A percentile compares a stretch with the other conserved stretches of the same genome.
Conservation (phyloP, 2,113 vertebrate species). For the Girardinichthys multiradiatus region DNA sequence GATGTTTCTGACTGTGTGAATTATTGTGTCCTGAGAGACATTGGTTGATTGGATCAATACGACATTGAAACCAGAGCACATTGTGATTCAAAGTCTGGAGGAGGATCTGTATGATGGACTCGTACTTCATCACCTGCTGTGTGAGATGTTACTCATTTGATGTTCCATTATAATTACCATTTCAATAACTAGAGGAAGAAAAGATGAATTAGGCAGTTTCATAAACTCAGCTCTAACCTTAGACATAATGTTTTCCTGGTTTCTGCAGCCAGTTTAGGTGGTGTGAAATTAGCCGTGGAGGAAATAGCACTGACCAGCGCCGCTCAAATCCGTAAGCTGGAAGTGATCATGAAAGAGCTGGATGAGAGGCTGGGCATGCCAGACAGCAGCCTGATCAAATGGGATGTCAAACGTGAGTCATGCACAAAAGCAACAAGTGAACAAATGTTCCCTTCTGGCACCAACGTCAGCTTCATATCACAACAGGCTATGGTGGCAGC, state of each 20-base stretch:
- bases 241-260: neutral
- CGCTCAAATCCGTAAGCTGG: constrained; percentile 87
- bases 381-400: constrained; percentile 78
- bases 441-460: constrained; percentile 59
- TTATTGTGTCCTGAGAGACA: constrained; percentile 73
- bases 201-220: neutral
- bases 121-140: constrained; percentile 91
- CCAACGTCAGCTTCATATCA: neutral
- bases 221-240: neutral
- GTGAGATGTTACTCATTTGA: constrained; percentile 76
- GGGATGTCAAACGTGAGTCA: constrained; percentile 88
- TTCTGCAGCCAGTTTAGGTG: constrained; percentile 80
- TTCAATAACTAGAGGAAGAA: constrained; percentile 4
- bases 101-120: constrained; percentile 94
- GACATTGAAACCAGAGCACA: constrained; percentile 86
- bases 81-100: constrained; percentile 89
- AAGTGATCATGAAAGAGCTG: constrained; percentile 80
- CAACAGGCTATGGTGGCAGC: constrained; percentile 41
- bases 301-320: constrained; percentile 83
- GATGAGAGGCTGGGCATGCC: constrained; percentile 75
- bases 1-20: constrained; percentile 46
- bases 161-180: constrained; percentile 17
- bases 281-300: constrained; percentile 81
- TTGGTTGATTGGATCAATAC: constrained; percentile 89
- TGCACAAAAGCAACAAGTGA: constrained; percentile 39